Base-by-base conservation (phyloP, 2,113 vertebrate genomes). In the Labeo rohita region DNA sequence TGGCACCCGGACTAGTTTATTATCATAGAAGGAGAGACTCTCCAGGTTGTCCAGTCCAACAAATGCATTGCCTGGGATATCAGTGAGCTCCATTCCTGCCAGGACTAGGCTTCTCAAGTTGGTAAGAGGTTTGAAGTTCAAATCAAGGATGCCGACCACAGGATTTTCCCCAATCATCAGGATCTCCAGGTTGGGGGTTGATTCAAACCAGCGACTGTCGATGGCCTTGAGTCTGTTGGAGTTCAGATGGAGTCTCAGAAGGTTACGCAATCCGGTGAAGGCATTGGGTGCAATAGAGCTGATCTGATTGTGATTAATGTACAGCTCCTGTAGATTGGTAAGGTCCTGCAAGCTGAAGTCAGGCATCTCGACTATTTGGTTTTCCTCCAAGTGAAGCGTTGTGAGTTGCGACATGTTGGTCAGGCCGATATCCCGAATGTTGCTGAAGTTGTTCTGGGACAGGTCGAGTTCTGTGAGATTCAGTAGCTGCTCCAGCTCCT, bases 91-190 rank as follows among this genome's bases (percentile, higher is more conserved):
- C 98, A 99, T 99, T n/a, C 98, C 98, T 47, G 98, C 98, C 91
- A 99, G 89, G 86, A 99, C 98, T 63, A 99, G 87, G 89, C 98
- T 99, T 89, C 97, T 94, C 89, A 99, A 92, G 88, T 97, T 99
- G 21, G 93, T 93, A 4, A 99, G 95, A 0, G 98, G 96, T 74
- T 94, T 97, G 91, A 99, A 99, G 92, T 99, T 99, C 93, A 98
- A 96, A 88, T 99, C 97, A 79, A 96, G 88, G 86, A 99, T 98
- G 85, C 98, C 97, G 91, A 97, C 94, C 82, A 99, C 96, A 1
- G 98, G 98, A 87, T 99, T 99, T 92, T 99, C 98, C 21, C 98
- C 98, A 87, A 99, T 99, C 98, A 99, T 99, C 66, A 99, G 96
- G 50, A 99, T 99, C 92, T 99, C 98, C 61, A 99, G 89, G 89